Conservation (phyloP, 2,888 invertebrate species). For the Drosophila differens region DNA sequence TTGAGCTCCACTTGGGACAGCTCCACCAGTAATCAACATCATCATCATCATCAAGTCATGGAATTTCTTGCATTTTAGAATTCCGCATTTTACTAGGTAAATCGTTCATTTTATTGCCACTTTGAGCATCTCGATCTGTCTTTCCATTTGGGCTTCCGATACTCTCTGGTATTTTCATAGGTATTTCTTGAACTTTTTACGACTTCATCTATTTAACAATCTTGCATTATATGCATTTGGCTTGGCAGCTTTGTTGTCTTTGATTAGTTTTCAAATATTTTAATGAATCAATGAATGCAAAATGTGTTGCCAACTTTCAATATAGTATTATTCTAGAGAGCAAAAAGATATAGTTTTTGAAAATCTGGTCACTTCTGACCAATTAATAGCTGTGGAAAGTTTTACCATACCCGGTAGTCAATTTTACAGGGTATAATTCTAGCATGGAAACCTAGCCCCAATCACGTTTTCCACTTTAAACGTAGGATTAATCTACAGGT, state of each 20-base stretch:
- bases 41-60: slow-evolving; percentile 10
- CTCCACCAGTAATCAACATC: slow-evolving; percentile 12
- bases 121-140: slow-evolving; percentile 6
- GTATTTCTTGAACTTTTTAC: slow-evolving; percentile 11
- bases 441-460: rapidly evolving
- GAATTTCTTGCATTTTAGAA: slow-evolving; percentile 44
- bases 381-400: neutral
- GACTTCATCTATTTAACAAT: neutral
- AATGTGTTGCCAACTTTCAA: neutral
- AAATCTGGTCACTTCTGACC: rapidly evolving
- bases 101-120: slow-evolving; percentile 18
- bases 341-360: rapidly evolving
- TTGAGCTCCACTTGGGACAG: slow-evolving; percentile 38
- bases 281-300: neutral
- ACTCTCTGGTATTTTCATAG: slow-evolving; percentile 14
- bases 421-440: neutral
- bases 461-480: neutral
- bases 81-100: slow-evolving; percentile 21
- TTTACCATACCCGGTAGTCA: neutral
- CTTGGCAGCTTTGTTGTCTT: neutral
- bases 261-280: neutral
- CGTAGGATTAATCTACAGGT: neutral
- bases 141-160: slow-evolving; percentile 12
- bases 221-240: neutral
- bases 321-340: neutral